Base-by-base conservation (phyloP, 2,113 vertebrate genomes). In the Tragelaphus imberbis region DNA sequence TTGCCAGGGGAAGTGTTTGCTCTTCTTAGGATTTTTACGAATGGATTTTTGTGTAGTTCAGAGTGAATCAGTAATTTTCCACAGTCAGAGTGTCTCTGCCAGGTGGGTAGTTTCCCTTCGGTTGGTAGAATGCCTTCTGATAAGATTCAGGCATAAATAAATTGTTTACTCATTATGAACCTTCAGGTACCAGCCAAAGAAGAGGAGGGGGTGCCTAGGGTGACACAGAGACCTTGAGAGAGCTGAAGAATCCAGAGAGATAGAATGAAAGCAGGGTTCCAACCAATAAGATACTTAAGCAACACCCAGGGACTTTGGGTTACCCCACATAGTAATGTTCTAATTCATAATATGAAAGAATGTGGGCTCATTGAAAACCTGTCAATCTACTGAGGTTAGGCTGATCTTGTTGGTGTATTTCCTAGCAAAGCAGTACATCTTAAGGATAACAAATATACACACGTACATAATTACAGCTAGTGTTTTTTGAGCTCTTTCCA, bases 31-130 rank as follows among this genome's bases (percentile, higher is more conserved):
- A 91, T 71, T 97, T 94, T 94, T 94, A 59, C 15, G 3, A 95
- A 91, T 92, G 13, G n/a, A 86, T 97, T 97, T 96, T 97, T 96
- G 51, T 86, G 47, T 63, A 88, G 90, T 90, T 93, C 84, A 65
- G 58, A 65, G 94, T 93, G 82, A 88, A 63, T 94, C 89, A 55
- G 98, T 98, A 87, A 91, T 94, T 98, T 98, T 97, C 94, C 97
- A 97, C 19, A 86, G 95, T 81, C n/a, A 84, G 61, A 71, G 63
- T 23, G 33, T 71, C 68, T 94, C 81, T 95, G 44, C 82, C 92
- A 89, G 61, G 91, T 93, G 91, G 79, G 82, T 79, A 51, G 21
- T 97, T 91, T 93, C 91, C 40, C 84, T 97, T 51, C 12, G 27
- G 40, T 96, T 90, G 65, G 71, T 96, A 87, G 80, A 47, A 59